These are phyloP conservation scores for Heliconius eleuchia DNA, from an alignment of 1,140 invertebrate genomes.

Conservation along the genomic window DNA sequence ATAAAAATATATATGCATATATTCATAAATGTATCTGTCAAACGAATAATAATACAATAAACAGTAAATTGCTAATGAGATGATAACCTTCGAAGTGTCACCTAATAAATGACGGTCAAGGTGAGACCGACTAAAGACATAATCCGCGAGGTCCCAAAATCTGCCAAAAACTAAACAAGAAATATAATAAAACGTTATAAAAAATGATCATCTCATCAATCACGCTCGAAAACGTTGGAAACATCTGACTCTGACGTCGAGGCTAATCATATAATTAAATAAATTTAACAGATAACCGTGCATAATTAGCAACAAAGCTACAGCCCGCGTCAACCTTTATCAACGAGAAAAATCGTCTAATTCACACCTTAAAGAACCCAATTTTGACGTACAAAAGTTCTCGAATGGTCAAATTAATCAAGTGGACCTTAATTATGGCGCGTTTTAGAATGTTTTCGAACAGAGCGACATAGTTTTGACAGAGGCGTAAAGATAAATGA, in stretches of 20 bases:
- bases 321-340: slow-evolving; percentile 71
- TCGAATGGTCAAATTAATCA: slow-evolving; percentile 69
- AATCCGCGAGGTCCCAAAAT: slow-evolving; percentile 20
- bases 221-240: slow-evolving; percentile 37
- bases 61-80: not conserved
- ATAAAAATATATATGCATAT: not conserved
- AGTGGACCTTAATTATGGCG: slow-evolving; percentile 65
- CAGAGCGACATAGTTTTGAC: slow-evolving; percentile 74
- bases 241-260: slow-evolving; percentile 35
- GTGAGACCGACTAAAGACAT: slow-evolving; percentile 18
- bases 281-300: slow-evolving; percentile 67
- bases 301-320: slow-evolving; percentile 66
- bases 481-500: slow-evolving; percentile 74
- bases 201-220: slow-evolving; percentile 41
- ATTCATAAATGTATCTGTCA: not conserved
- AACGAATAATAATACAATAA: not conserved
- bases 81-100: slow-evolving; percentile 7
- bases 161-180: slow-evolving; percentile 20
- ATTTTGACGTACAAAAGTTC: slow-evolving; percentile 59
- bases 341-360: slow-evolving; percentile 74
- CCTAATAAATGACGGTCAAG: slow-evolving; percentile 19
- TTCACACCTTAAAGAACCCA: slow-evolving; percentile 67
- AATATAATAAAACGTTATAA: slow-evolving; percentile 17
- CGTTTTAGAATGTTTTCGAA: slow-evolving; percentile 72
- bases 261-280: slow-evolving; percentile 65